Conservation (phyloP, 2,797 vertebrate species). For the Leptodactylus fallax region DNA sequence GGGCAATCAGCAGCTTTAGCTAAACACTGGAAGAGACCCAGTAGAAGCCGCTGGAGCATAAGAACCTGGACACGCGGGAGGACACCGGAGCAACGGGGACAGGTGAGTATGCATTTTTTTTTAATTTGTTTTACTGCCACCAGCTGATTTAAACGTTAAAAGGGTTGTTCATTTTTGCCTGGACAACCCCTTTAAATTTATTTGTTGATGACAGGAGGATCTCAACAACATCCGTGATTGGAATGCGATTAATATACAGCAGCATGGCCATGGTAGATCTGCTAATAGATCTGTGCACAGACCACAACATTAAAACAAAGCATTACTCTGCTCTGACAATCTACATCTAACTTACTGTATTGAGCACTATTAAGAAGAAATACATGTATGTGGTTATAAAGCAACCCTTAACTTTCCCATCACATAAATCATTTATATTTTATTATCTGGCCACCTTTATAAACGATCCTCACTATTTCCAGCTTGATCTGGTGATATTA, state of each 20-base stretch:
- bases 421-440: slow-evolving; percentile 47
- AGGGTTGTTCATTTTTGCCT: too few species aligned
- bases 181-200: too few species aligned
- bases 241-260: neutral
- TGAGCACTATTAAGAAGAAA: slow-evolving; percentile 7
- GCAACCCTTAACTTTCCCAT: neutral
- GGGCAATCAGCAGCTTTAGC: too few species aligned
- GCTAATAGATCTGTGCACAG: neutral
- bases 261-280: neutral
- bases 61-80: too few species aligned
- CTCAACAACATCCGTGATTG: neutral
- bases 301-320: neutral
- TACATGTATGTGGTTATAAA: neutral
- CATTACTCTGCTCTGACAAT: neutral
- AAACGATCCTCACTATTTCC: slow-evolving; percentile 21
- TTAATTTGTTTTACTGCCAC: too few species aligned
- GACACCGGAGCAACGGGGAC: too few species aligned
- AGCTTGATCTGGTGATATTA: slow-evolving; percentile 18
- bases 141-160: too few species aligned
- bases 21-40: too few species aligned
- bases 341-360: neutral
- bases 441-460: slow-evolving; percentile 41
- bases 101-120: too few species aligned
- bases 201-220: too few species aligned
- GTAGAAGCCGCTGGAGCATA: too few species aligned